Base-by-base conservation (phyloP, 2,888 invertebrate species). In the Dryobota labecula region DNA sequence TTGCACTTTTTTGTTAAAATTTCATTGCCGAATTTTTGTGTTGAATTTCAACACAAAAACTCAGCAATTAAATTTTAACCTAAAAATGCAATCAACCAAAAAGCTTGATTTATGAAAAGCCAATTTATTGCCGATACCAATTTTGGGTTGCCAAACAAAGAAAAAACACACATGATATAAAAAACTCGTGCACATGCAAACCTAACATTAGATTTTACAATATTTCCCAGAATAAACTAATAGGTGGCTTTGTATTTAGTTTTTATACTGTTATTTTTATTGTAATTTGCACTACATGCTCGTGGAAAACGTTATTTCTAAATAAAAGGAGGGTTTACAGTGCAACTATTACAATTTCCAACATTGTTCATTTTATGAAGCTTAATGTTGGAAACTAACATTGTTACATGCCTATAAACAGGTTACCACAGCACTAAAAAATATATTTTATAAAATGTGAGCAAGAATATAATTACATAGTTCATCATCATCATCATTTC, bases 141-240 rank as follows among this genome's bases (percentile, higher is more conserved):
- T 75, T 61, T 62, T 30, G n/a, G 11, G 56, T 36, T 3, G 11
- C 13, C 24, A 54, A 63, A 63, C 33, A 36, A 61, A 61, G 47
- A 74, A 68, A 43, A 27, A 20, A 30, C 5, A 30, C 4, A 56
- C 30, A 2, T 0, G 11, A 38, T 45, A 45, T 2, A 60, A 54
- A 54, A 71, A 51, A 15, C 43, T 51, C 11, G 27, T 72, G 33
- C 45, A 58, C 79, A 72, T 78, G 68, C 72, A 72, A 79, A 63
- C 18, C 53, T 2, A 18, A 53, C 83, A 71, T 79, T 79, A 71
- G 30, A 56, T 43, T 56, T 61, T 33, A 58, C 47, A 54, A 51
- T 47, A 49, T 36, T 77, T 72, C 73, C 51, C 15, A 45, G 56
- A 78, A 79, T 57, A 56, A 53, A 54, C 30, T 56, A 53, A 69